Base-by-base conservation (phyloP, 2,888 invertebrate genomes). In the Leucophenga maculata region DNA sequence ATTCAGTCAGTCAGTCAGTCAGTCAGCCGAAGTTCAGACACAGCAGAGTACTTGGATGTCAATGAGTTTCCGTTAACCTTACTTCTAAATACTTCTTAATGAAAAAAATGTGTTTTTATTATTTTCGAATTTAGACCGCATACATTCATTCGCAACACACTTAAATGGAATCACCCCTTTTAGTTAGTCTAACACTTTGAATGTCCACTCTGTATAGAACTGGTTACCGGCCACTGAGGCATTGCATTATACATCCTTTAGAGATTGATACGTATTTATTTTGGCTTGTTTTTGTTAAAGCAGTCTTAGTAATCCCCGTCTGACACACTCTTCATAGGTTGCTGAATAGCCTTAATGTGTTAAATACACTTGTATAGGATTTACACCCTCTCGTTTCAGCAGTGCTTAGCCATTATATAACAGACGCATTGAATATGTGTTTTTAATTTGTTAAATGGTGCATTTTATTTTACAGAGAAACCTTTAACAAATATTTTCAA, bases 401-500 rank as follows among this genome's bases (percentile, higher is more conserved):
- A 39, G 39, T 39, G 9, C 11, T 39, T 39, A 39, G 39, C 39
- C 8, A 39, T 39, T 39, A 39, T 39, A 39, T 39, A 39, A 39
- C 11, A 39, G 1, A 26, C 3, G 26, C 26, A 26, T 2, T 39
- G 39, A 39, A 39, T 39, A 8, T 39, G 39, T 39, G 39, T 50
- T 81, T 80, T 80, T 82, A 82, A 80, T 80, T 82, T 80, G 80
- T 72, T 78, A 77, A 80, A 80, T 80, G 82, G 82, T 75, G 74
- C 82, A 50, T 18, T 39, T 39, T 39, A 39, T 39, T 26, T 39
- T 39, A 39, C 39, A 39, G 8, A 11, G 8, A 39, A 26, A 26
- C 3, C 4, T 26, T 26, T 26, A 3, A 26, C 26, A 26, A 26
- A 26, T 26, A 26, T 26, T 26, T 26, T 2, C 26, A 26, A 26